A percentile compares a stretch with the other conserved stretches of the same genome.
Evolutionary conservation across 2,113 vertebrate species (phyloP).

Genomic region (Dicentrarchus labrax): DNA sequence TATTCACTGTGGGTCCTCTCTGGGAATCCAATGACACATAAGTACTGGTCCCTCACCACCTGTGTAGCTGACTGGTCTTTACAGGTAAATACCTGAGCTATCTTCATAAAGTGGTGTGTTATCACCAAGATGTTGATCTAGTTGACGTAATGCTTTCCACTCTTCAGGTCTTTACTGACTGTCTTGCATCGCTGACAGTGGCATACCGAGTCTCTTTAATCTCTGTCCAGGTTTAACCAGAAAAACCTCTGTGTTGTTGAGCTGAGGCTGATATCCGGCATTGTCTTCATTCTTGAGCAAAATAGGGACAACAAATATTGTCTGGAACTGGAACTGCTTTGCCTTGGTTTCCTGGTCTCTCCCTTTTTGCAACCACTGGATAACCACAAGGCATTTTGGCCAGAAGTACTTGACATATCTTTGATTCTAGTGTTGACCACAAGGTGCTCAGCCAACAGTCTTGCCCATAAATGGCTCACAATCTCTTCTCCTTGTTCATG

Average conservation of each 20-base stretch:
- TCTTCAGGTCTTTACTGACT: neutral
- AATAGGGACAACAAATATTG: no score
- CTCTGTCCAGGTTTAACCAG: neutral
- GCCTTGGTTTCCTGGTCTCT: no score
- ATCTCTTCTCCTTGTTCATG: neutral
- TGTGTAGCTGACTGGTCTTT: neutral
- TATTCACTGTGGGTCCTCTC: neutral
- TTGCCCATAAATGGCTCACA: neutral
- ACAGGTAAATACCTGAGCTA: slow-evolving; percentile 1
- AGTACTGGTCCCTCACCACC: neutral
- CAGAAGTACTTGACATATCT: no score
- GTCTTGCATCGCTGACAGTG: neutral
- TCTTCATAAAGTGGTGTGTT: neutral
- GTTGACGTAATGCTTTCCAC: neutral
- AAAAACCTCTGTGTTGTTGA: neutral
- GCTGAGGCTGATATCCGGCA: no score
- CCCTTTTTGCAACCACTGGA: no score
- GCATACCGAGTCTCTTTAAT: no score
- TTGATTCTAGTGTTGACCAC: no score
- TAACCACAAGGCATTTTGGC: no score
- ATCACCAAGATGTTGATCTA: neutral
- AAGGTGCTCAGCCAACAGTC: no score
- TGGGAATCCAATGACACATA: slow-evolving; percentile 14
- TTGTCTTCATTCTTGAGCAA: no score
- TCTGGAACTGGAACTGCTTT: no score